Conservation (phyloP, 1,140 invertebrate species). For the Protaetia brevitarsis region DNA sequence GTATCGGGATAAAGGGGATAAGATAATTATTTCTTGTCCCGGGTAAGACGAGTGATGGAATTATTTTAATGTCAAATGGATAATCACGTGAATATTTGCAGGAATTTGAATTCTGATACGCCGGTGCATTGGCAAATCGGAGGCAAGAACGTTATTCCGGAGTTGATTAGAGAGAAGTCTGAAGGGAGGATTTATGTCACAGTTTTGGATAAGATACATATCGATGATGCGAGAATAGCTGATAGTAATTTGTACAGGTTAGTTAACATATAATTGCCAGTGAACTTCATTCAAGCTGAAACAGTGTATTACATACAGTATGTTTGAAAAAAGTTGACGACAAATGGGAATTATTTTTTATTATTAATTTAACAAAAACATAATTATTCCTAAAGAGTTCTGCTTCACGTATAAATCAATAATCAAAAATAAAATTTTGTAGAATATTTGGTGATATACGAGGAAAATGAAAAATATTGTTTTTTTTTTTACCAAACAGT, state of each 20-base stretch:
- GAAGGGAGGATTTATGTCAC: slow-evolving; percentile 51
- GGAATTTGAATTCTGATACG: slow-evolving; percentile 51
- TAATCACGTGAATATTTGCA: no score
- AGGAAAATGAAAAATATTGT: no score
- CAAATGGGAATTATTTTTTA: not conserved
- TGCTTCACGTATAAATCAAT: no score
- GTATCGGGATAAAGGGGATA: slow-evolving; percentile 48
- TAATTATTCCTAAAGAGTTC: no score
- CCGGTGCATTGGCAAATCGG: slow-evolving; percentile 55
- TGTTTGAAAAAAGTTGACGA: not conserved
- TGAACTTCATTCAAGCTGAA: not conserved
- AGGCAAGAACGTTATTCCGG: slow-evolving; percentile 47
- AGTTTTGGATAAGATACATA: slow-evolving; percentile 49
- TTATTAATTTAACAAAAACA: no score
- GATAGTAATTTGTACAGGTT: slow-evolving; percentile 59
- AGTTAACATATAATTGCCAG: slow-evolving; percentile 43
- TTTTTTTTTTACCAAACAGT: no score
- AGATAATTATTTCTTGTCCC: slow-evolving; percentile 53
- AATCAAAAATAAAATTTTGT: no score
- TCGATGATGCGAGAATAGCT: slow-evolving; percentile 49
- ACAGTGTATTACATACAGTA: no score
- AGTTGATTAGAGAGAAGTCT: slow-evolving; percentile 46
- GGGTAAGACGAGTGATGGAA: slow-evolving; percentile 48
- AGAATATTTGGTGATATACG: no score
- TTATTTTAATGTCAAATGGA: slow-evolving; percentile 21